A percentile compares a stretch with the other conserved stretches of the same genome.
Evolutionary conservation across 2,113 vertebrate genomes (phyloP).

Genomic region (Piprites chloris): DNA sequence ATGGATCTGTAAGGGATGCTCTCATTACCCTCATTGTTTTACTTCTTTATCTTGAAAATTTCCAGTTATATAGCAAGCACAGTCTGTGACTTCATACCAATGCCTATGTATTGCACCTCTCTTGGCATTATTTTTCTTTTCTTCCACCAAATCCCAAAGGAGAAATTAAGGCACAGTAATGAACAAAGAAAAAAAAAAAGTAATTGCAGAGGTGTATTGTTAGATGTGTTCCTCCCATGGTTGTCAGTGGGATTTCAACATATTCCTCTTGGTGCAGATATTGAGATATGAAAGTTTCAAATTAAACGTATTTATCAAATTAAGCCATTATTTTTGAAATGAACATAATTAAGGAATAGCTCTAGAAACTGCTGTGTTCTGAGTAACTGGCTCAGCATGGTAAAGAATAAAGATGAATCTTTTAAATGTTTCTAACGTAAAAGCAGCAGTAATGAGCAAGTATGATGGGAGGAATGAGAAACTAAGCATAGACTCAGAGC

Average conservation of each 20-base stretch:
- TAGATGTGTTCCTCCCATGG: background rate
- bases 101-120: background rate
- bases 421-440: background rate
- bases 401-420: background rate
- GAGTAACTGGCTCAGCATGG: background rate
- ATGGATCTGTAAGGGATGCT: background rate
- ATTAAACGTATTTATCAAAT: constrained; percentile 54
- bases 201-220: background rate
- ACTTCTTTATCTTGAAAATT: background rate
- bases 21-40: background rate
- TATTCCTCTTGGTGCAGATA: background rate
- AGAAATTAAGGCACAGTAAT: background rate
- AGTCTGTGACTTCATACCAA: background rate
- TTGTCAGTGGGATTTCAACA: background rate
- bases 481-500: background rate
- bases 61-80: background rate
- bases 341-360: background rate
- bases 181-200: background rate
- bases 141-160: background rate
- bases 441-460: background rate
- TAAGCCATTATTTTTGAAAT: constrained; percentile 13
- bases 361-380: constrained; percentile 4
- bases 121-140: background rate
- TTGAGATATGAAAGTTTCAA: background rate
- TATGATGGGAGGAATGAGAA: background rate